phyloP scores from a whole-genome alignment of 2,888 invertebrate species.

The Ecdyonurus torrentis region DNA sequence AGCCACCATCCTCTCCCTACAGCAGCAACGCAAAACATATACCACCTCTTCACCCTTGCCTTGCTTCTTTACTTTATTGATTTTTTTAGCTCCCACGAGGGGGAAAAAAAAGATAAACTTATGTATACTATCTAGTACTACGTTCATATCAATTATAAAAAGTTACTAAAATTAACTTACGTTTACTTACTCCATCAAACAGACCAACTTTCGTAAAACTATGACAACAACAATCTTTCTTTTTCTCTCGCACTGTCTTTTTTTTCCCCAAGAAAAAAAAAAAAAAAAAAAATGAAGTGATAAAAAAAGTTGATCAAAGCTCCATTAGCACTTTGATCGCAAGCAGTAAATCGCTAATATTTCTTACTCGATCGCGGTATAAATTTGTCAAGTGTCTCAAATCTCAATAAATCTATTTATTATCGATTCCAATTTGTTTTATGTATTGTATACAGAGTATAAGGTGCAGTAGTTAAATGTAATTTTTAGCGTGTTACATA shows the following conservation, averaged over 20 bases:
- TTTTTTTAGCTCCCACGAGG: not conserved
- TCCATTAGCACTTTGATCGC: not conserved
- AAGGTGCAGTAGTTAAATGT: no score
- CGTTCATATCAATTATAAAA: not conserved
- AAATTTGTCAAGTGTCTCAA: no score
- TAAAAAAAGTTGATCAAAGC: not conserved
- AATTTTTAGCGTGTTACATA: no score
- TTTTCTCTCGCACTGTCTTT: not conserved
- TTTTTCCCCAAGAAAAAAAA: not conserved
- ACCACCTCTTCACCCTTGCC: not conserved
- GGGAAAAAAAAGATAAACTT: not conserved
- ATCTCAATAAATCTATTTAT: no score
- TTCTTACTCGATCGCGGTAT: no score
- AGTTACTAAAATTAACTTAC: not conserved
- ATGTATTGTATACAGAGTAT: no score
- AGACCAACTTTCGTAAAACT: not conserved
- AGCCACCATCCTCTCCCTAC: not conserved
- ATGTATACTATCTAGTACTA: not conserved
- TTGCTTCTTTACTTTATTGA: not conserved
- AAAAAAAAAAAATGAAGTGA: not conserved
- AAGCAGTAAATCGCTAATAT: no score
- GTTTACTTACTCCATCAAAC: not conserved
- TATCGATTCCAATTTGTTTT: no score
- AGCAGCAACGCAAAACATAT: not conserved
- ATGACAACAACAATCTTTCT: not conserved